A percentile compares a stretch with the other conserved stretches of the same genome.
Evolutionary conservation across 2,888 invertebrate species (phyloP).

Genomic region (Sphinx pinastri): DNA sequence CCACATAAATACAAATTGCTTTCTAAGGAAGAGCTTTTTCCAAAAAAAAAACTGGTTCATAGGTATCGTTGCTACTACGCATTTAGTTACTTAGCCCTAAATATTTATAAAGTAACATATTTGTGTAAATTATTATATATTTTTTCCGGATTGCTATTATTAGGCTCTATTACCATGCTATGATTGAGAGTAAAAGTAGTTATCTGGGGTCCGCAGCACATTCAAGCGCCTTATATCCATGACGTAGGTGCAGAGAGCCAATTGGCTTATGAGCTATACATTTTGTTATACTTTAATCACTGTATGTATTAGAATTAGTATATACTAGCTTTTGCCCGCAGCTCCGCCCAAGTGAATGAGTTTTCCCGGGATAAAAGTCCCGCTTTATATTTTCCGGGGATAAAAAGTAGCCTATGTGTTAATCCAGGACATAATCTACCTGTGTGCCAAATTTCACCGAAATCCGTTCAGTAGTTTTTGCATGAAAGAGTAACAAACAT

Average conservation of each 20-base stretch:
- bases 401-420: too few relatives aligned
- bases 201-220: background rate
- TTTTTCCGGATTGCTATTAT: background rate
- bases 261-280: background rate
- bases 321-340: too few relatives aligned
- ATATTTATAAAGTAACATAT: background rate
- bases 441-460: too few relatives aligned
- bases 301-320: too few relatives aligned
- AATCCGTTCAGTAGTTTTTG: too few relatives aligned
- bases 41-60: background rate
- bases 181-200: constrained; percentile 22
- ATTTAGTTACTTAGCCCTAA: background rate
- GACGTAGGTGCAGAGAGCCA: background rate
- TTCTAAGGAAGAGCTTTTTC: background rate
- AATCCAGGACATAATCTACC: too few relatives aligned
- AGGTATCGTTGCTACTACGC: background rate
- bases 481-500: too few relatives aligned
- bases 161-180: constrained; percentile 1
- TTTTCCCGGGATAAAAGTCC: too few relatives aligned
- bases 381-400: too few relatives aligned
- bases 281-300: background rate
- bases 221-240: background rate
- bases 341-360: too few relatives aligned
- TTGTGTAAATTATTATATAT: constrained; percentile 1
- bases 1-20: background rate